Evolutionary conservation across 2,113 vertebrate genomes (phyloP).

Genomic region (zebrafish (Danio rerio)): GRCz12tu NC_133177.1:38988001-38988500

Average conservation of each 20-base stretch:
- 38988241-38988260: slow-evolving; percentile 60
- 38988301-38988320: no score
- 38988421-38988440: no score
- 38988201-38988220: slow-evolving; percentile 72
- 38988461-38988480: no score
- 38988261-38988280: slow-evolving; percentile 66
- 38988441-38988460: no score
- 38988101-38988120: slow-evolving; percentile 65
- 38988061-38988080: slow-evolving; percentile 72
- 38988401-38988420: no score
- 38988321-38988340: no score
- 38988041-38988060: slow-evolving; percentile 65
- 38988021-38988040: background rate
- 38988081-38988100: slow-evolving; percentile 73
- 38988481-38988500: no score
- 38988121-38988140: slow-evolving; percentile 71
- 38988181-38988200: slow-evolving; percentile 69
- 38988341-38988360: no score
- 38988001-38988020: background rate
- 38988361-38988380: no score
- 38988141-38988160: slow-evolving; percentile 50
- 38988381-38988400: no score
- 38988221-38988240: slow-evolving; percentile 73
- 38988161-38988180: slow-evolving; percentile 68
- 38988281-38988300: background rate